Base-by-base conservation (phyloP, 2,113 vertebrate species). In the Callospermophilus lateralis region DNA sequence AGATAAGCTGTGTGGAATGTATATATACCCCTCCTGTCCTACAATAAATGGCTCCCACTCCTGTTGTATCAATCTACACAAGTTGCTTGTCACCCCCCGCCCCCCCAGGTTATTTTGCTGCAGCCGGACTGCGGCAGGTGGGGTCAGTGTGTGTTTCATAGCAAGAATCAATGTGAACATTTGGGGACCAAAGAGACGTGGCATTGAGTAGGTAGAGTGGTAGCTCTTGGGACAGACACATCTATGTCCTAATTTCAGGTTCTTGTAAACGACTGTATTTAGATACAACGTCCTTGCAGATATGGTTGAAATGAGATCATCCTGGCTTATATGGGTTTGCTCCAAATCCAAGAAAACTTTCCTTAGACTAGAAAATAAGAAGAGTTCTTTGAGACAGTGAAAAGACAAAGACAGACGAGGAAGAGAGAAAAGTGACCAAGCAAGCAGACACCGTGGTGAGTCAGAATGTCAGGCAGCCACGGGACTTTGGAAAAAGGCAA, bases 381-480 rank as follows among this genome's bases (percentile, higher is more conserved):
- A 24, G 16, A 3, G 20, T 63, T 45, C 30, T 58, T 39, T 63
- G 26, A 89, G 1, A 45, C 17, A 78, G 22, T 10, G 61, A 11
- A 34, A 74, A 12, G 68, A 76, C 22, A 76, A 12, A 37, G 13
- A 79, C 4, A 34, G 3, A 92, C 51, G 34, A 42, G 13, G 4
- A 20, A 58, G 24, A 22, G 6, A 48, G 8, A 30, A 51, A 70
- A 13, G 13, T 89, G 53, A 30, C 28, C 63, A 13, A 1, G 17
- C 45, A 19, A 9, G 19, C 20, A 68, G 65, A 80, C 34, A 73
- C 0, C 6, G 2, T 13, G 34, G 11, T 0, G 24, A 89, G n/a
- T 16, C 11, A 61, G 30, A 37, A 53, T 19, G 51, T 28, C 0
- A 0, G 32, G 11, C 48, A 77, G 17, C 8, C 8, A 34, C 4